These are phyloP conservation scores for Pteria penguin DNA, from an alignment of 2,888 invertebrate species.

Conservation along the genomic window DNA sequence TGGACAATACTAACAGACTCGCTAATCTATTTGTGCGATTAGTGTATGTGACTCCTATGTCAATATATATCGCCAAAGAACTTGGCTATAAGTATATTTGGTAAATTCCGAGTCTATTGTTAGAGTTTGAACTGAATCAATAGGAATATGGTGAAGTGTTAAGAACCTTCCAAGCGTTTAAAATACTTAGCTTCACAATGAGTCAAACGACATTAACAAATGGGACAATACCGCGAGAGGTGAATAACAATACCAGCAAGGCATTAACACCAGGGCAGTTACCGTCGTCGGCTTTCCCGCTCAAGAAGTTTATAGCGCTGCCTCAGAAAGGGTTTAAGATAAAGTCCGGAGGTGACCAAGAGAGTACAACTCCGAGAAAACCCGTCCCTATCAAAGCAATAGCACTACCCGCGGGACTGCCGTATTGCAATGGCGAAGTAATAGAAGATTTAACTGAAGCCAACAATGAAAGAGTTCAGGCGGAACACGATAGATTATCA, in stretches of 20 bases:
- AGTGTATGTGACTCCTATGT: background rate
- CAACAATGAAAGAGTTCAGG: constrained; percentile 43
- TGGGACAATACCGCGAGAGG: constrained; percentile 21
- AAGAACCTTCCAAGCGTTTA: constrained; percentile 7
- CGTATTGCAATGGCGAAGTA: constrained; percentile 12
- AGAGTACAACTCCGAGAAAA: constrained; percentile 41
- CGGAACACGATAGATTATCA: constrained; percentile 37
- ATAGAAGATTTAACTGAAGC: constrained; percentile 41
- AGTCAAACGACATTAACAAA: constrained; percentile 32
- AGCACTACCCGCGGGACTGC: constrained; percentile 45
- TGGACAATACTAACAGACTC: background rate
- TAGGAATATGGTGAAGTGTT: background rate
- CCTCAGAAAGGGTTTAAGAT: constrained; percentile 59
- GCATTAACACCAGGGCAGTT: constrained; percentile 11
- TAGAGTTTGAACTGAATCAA: background rate
- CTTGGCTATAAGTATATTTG: background rate
- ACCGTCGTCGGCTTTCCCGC: constrained; percentile 49
- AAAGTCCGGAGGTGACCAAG: constrained; percentile 46
- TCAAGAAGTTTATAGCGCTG: constrained; percentile 65
- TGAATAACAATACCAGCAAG: constrained; percentile 24
- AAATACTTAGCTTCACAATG: constrained; percentile 27
- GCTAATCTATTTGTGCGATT: background rate
- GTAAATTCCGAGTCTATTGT: constrained; percentile 6
- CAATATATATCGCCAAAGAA: background rate
- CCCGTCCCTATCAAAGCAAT: constrained; percentile 60